Evolutionary conservation across 2,113 vertebrate genomes (phyloP).

Genomic region (Brachirus orientalis): DNA sequence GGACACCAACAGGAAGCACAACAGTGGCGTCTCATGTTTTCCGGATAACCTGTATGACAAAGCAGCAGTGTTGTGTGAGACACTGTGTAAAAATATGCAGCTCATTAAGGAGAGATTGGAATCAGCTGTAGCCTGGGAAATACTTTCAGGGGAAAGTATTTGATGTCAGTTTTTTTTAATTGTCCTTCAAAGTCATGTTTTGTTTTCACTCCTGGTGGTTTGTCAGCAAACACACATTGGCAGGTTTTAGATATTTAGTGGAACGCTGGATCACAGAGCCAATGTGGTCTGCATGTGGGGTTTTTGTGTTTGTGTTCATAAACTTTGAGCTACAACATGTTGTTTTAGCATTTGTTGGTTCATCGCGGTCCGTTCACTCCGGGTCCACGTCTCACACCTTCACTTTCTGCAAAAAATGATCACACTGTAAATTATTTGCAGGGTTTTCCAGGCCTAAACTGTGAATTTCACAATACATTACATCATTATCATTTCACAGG

Average conservation of each 20-base stretch:
- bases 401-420: too few species aligned
- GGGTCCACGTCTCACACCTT: too few species aligned
- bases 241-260: background rate
- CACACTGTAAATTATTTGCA: too few species aligned
- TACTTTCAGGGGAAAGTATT: conserved; percentile 1
- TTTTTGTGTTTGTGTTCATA: too few species aligned
- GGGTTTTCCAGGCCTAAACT: too few species aligned
- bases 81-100: background rate
- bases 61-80: background rate
- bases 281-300: background rate
- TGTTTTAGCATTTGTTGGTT: too few species aligned
- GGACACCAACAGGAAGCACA: conserved; percentile 31
- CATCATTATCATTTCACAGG: too few species aligned
- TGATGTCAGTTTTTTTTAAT: conserved; percentile 5
- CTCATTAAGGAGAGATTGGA: background rate
- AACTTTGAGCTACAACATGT: too few species aligned
- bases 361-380: too few species aligned
- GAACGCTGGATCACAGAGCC: background rate
- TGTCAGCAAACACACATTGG: background rate
- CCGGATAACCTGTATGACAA: conserved; percentile 5
- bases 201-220: conserved; percentile 2
- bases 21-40: conserved; percentile 19
- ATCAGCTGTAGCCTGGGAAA: background rate
- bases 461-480: too few species aligned
- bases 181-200: background rate